Evolutionary conservation across 2,888 invertebrate genomes (phyloP), one percentile per base, ranked within the genome.

Genomic region (Drosophila affinis): DNA sequence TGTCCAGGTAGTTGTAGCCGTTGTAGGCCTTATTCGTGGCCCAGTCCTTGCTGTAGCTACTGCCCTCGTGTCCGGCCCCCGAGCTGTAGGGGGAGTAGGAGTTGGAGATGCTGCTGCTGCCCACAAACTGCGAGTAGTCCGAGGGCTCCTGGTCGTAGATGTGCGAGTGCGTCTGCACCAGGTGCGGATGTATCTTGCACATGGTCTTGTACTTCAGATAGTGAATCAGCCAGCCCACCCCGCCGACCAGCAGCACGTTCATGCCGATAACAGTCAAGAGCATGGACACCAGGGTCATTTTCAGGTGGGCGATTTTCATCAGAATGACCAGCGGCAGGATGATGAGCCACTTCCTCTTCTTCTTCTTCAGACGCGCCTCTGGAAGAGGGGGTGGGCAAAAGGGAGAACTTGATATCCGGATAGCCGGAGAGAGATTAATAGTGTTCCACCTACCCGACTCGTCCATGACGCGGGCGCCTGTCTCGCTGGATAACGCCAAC

Each of bases 141-240:
- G 86, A 67, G 14, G 92, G 91, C 74, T 91, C 91, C 6, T 90
- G 88, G 63, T 91, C 91, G 64, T 91, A 91, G 49, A 90, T 89
- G 72, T 92, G 91, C 39, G 92, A 91, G 62, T 92, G 92, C 4
- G 90, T 75, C 58, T 92, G 91, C 70, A 92, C 89, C 65, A 91
- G 57, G 39, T 91, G 91, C 10, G 92, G 91, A 61, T 92, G 91
- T 60, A 92, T 91, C 77, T 91, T 91, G 76, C 92, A 92, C 18
- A 92, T 69, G 2, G 92, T 92, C 73, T 91, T 92, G 60, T 87
- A 90, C 65, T 91, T 91, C 1, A 92, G 76, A 68, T 91, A 91
- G 77, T 92, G 89, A 62, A 92, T 90, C 1, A 92, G 82, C 90
- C 91, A 91, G 54, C 87, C 91, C 3, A 83, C 81, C 17, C 91